These are phyloP conservation scores for Eurystomus glaucurus DNA, from an alignment of 2,797 vertebrate genomes.

Conservation along the genomic window DNA sequence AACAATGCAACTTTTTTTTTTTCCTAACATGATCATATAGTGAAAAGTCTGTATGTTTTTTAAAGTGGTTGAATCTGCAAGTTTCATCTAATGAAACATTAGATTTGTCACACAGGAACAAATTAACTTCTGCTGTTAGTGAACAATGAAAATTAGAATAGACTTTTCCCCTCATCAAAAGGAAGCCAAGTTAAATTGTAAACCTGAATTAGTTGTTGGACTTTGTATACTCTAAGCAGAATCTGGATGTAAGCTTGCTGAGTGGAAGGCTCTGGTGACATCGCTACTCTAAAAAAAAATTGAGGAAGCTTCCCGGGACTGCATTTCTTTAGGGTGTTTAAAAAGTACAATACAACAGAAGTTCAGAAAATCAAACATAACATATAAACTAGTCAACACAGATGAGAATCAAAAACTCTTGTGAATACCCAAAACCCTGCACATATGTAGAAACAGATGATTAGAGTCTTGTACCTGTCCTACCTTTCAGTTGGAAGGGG, in stretches of 20 bases:
- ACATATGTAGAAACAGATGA: constrained; percentile 67
- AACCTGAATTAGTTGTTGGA: background rate
- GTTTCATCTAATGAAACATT: background rate
- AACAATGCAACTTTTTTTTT: background rate
- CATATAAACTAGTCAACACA: background rate
- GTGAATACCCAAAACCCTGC: constrained; percentile 40
- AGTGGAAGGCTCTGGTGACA: background rate
- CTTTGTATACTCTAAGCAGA: background rate
- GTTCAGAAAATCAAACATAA: constrained; percentile 38
- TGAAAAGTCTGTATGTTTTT: background rate
- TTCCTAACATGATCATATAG: background rate
- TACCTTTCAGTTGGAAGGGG: background rate
- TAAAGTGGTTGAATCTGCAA: background rate
- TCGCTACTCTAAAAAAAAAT: background rate
- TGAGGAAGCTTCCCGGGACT: background rate
- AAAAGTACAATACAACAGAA: background rate
- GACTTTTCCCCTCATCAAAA: background rate
- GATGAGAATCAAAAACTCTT: constrained; percentile 19
- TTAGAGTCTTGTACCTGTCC: background rate
- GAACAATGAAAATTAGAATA: background rate
- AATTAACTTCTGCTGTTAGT: background rate
- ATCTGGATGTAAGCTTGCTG: background rate
- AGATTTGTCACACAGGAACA: background rate
- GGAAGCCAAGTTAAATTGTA: background rate
- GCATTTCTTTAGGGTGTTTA: background rate